Evolutionary conservation across 2,113 vertebrate genomes (phyloP), one percentile per base, ranked within the genome.

Genomic region (Myocastor coypus): DNA sequence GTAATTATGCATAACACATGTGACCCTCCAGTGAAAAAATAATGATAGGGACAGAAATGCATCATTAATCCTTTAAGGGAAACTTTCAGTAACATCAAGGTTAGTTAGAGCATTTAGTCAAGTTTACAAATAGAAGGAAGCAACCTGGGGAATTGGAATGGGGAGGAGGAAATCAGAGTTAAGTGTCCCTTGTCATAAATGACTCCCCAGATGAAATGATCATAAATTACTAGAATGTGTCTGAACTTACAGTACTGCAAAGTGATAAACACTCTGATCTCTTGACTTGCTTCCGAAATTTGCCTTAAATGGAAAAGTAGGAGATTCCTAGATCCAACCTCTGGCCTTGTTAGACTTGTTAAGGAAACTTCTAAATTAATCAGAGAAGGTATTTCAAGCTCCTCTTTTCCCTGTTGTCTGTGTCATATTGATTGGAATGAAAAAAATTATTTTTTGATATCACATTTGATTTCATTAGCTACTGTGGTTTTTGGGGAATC

Each of bases 381-480:
- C 2, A 2, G 68, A 90, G 69, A 82, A 71, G 37, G 96, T 24
- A 17, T 90, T 97, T 94, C 91, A 85, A 95, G 87, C 95, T 40
- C 30, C 50, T 40, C 37, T 26, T 2, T 32, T 81, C 87, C 52
- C 52, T 92, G 50, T 91, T 75, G 82, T 95, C 91, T 87, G 55
- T 95, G 66, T 82, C 96, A 88, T 80, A 94, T 94, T 89, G 94
- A 77, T 87, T 94, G 89, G 95, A 97, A 91, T 68, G 89, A 96
- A 97, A 97, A 96, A 96, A 97, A 69, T 42, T 94, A 96, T 92
- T 97, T 97, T 95, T 97, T 83, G 97, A 94, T 94, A 97, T 97
- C 91, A 95, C 97, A 96, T 97, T 98, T 98, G 97, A 98, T 98
- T 98, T 98, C 96, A 97, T 98, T 98, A 98, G 98, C 98, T 98